Evolutionary conservation across 2,113 vertebrate genomes (phyloP), one percentile per base, ranked within the genome.

Genomic region (Rattus rattus): DNA sequence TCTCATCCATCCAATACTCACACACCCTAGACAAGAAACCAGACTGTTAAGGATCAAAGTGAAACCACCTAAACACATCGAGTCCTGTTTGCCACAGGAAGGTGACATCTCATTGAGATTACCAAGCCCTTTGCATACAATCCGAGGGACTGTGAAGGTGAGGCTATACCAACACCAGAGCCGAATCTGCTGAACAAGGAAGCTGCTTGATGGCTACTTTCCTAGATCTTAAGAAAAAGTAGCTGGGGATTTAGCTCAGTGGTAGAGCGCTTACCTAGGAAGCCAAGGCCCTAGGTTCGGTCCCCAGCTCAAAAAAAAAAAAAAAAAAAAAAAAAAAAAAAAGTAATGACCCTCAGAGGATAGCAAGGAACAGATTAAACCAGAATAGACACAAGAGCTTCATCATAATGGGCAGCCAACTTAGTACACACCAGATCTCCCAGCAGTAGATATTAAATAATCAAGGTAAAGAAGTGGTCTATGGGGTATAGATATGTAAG

Each of bases 41-140:
- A 63, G 28, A 92, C 13, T 65, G 7, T 49, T 80, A 79, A 86
- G 16, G 65, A 93, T 54, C 87, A 90, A 87, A 76, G 43, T 65
- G 24, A 47, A 89, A 61, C 76, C 94, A 94, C 59, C 70, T 76
- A 39, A 92, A 24, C 4, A 39, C 56, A 56, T 65, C 77, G 63
- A 43, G 88, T 67, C 80, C 79, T 61, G 52, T 4, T 87, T 72
- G 47, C 43, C 70, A 90, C 7, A 93, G 30, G 2, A 61, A 20
- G 61, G 91, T 81, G 95, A 92, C 85, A 87, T 52, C 16, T 84
- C 63, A 30, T 63, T 43, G 54, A 92, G 85, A 93, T 49, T n/a
- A 26, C 54, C 49, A 56, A 75, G 39, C 8, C 47, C 7, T 39
- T 94, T 85, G 26, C 30, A 36, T 47, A 9, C 56, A 39, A 67